A percentile compares a stretch with the other conserved stretches of the same genome.
Conservation (phyloP, 2,797 vertebrate species). For the Ispidina lecontei region DNA sequence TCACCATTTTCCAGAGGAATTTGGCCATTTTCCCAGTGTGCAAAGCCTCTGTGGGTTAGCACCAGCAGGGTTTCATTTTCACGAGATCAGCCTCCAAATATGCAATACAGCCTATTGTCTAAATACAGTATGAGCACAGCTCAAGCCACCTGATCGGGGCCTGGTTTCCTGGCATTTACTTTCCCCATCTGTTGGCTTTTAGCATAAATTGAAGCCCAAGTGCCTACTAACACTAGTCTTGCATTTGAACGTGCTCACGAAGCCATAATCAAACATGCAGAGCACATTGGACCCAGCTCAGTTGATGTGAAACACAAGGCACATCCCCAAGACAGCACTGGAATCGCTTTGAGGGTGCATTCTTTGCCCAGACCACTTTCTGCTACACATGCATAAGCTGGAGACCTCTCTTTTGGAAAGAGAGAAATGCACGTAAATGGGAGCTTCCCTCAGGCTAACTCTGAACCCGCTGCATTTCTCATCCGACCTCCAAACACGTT, state of each 20-base stretch:
- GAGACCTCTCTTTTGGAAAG: background rate
- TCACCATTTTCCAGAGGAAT: conserved; percentile 66
- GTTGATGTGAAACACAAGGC: background rate
- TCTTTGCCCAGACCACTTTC: conserved; percentile 18
- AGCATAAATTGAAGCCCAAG: background rate
- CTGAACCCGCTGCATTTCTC: background rate
- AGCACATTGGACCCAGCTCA: conserved; percentile 3
- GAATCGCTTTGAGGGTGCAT: background rate
- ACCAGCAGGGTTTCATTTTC: conserved; percentile 69
- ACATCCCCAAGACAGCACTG: conserved; percentile 22
- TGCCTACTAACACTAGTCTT: conserved; percentile 34
- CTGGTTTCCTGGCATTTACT: conserved; percentile 55
- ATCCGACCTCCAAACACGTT: background rate
- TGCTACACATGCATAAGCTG: background rate
- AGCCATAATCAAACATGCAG: conserved; percentile 28
- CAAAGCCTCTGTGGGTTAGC: conserved; percentile 58
- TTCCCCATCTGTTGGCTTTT: conserved; percentile 67
- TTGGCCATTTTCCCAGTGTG: conserved; percentile 63
- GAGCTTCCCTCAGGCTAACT: background rate
- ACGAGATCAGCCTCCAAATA: conserved; percentile 53
- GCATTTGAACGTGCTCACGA: conserved; percentile 25
- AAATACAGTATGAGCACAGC: conserved; percentile 44
- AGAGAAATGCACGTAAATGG: background rate
- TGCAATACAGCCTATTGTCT: conserved; percentile 45
- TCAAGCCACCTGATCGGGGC: conserved; percentile 49